Percentiles rank a stretch among this genome's conserved stretches.
Conservation (phyloP, 1,140 invertebrate species). For the Drosophila aff. region DNA sequence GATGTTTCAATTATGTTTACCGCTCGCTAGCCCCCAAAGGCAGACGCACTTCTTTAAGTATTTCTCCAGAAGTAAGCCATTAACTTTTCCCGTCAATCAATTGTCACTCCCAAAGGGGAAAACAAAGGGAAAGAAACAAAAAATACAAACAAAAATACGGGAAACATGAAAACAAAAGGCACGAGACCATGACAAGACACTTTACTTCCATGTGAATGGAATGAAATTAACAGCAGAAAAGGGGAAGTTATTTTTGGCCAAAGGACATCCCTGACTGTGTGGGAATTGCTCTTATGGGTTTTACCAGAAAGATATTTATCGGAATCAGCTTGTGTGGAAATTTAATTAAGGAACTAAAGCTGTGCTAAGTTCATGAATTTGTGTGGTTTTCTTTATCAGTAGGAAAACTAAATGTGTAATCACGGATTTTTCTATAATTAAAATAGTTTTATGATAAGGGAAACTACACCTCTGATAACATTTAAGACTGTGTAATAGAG, state of each 20-base stretch:
- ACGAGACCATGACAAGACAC: constrained; percentile 66
- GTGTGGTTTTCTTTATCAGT: neutral
- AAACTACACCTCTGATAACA: neutral
- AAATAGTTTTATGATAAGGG: constrained; percentile 5
- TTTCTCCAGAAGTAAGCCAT: constrained; percentile 61
- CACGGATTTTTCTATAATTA: neutral
- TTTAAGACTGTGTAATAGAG: no score
- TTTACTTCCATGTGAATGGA: constrained; percentile 47
- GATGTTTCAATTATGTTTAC: constrained; percentile 74
- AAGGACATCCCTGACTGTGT: constrained; percentile 10
- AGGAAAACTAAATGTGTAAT: neutral
- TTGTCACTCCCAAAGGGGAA: constrained; percentile 65
- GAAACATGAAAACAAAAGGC: constrained; percentile 56
- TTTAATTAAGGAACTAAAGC: neutral
- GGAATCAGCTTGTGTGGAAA: neutral
- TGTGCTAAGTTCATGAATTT: neutral
- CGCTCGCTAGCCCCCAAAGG: constrained; percentile 16
- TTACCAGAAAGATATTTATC: neutral
- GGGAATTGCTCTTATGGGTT: constrained; percentile 23
- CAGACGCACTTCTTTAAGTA: constrained; percentile 32
- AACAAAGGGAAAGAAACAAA: constrained; percentile 23
- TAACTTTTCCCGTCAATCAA: constrained; percentile 81
- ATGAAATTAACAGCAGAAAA: constrained; percentile 42
- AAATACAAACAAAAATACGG: constrained; percentile 4
- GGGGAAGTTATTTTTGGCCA: constrained; percentile 25